Base-by-base conservation (phyloP, 2,113 vertebrate species). In the Glaucidium brasilianum region DNA sequence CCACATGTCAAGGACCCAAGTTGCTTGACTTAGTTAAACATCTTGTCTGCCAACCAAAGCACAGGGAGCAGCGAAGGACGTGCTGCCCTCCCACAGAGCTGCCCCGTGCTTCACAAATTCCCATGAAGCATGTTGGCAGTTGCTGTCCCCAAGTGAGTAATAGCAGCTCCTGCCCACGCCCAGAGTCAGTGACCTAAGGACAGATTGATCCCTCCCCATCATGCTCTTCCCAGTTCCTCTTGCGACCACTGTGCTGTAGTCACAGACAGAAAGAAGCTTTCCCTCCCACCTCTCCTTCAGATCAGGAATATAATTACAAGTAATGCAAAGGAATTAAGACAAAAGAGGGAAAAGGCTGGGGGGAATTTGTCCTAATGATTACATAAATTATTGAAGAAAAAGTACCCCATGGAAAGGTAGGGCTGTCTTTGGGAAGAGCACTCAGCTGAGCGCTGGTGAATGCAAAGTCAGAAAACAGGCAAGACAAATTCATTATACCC, bases 1-100 rank as follows among this genome's bases (percentile, higher is more conserved):
- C 34, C 41, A 16, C 1, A 39, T 39, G 16, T 43, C 53, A 85
- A 85, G 37, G 12, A 26, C 12, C 25, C 53, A 63, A 21, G 19
- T 1, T 3, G 3, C n/a, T 25, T 5, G 22, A 43, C 64, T 77
- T 63, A 35, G 21, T 47, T 52, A 23, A 3, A 1, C 0, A 0
- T 11, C 32, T 21, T 1, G 1, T 52, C 62, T 85, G 34, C 64
- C 49, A 62, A 29, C 14, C 27, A 75, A 25, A 66, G 58, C 66
- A 79, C 3, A 9, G 18, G 43, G 66, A 87, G 18, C 22, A 59
- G 56, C 64, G n/a, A 39, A 67, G 32, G 62, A 71, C 0, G 1
- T 34, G 39, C 32, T 81, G 41, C 21, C 27, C 43, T 76, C n/a
- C 62, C 0, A 0, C n/a, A 92, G 83, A 77, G 20, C 64, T 4